These are phyloP conservation scores for Zenarchopterus dispar DNA, from an alignment of 2,797 vertebrate species.

Conservation along the genomic window DNA sequence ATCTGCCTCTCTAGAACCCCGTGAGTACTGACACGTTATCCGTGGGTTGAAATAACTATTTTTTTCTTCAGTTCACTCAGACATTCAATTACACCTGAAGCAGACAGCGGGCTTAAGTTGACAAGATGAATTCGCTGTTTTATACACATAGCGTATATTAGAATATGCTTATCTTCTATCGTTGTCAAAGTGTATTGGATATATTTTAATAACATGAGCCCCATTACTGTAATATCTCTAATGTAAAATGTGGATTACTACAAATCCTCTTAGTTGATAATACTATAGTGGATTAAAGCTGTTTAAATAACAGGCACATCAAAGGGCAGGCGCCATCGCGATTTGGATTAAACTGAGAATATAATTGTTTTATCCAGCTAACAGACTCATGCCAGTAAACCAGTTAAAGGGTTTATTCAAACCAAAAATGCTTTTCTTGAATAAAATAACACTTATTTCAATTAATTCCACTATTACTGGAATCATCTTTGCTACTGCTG, in stretches of 20 bases:
- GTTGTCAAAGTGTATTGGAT: slow-evolving; percentile 78
- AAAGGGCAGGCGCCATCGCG: slow-evolving; percentile 3
- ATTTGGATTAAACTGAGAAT: neutral
- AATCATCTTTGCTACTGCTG: no score
- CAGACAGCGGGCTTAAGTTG: slow-evolving; percentile 85
- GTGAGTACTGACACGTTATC: slow-evolving; percentile 91
- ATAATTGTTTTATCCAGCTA: neutral
- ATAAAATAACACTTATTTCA: no score
- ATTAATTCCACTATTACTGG: no score
- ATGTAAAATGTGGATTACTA: slow-evolving; percentile 62
- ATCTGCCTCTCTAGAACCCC: slow-evolving; percentile 81
- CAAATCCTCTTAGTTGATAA: slow-evolving; percentile 70
- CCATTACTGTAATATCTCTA: slow-evolving; percentile 67
- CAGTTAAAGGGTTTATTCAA: no score
- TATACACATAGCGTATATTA: slow-evolving; percentile 82
- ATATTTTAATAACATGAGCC: slow-evolving; percentile 89
- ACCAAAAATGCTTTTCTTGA: no score
- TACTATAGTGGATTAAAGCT: slow-evolving; percentile 60
- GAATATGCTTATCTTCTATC: slow-evolving; percentile 87
- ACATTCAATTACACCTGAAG: slow-evolving; percentile 91
- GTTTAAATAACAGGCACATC: slow-evolving; percentile 23
- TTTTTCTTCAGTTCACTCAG: slow-evolving; percentile 86
- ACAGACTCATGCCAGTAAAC: neutral
- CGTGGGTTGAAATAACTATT: slow-evolving; percentile 88
- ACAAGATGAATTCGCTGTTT: slow-evolving; percentile 73